A percentile compares a stretch with the other conserved stretches of the same genome.
Evolutionary conservation across 2,888 invertebrate genomes (phyloP).

Genomic region (Anthophora plumipes): DNA sequence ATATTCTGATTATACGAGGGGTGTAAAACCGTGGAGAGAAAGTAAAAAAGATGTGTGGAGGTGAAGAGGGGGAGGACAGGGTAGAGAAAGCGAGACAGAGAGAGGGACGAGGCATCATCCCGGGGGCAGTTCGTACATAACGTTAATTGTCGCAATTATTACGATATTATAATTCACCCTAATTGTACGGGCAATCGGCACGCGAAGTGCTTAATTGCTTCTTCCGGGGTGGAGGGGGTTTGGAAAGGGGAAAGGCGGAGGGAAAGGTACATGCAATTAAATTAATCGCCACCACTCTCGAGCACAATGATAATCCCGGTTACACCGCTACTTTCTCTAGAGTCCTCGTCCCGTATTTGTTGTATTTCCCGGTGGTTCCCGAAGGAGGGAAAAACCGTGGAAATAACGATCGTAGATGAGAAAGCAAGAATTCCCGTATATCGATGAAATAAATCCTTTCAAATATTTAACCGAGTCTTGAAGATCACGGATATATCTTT

Average conservation of each 20-base stretch:
- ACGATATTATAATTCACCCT: conserved; percentile 78
- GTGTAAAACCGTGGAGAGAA: conserved; percentile 17
- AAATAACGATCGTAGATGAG: conserved; percentile 6
- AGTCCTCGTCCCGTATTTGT: conserved; percentile 64
- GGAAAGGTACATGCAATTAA: conserved; percentile 69
- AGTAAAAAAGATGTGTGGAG: conserved; percentile 1
- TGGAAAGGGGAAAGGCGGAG: conserved; percentile 22
- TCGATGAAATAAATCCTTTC: neutral
- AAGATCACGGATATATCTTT: too few relatives aligned
- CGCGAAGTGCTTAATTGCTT: conserved; percentile 78
- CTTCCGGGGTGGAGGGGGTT: conserved; percentile 54
- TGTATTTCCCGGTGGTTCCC: conserved; percentile 56
- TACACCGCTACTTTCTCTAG: conserved; percentile 62
- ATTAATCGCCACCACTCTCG: conserved; percentile 69
- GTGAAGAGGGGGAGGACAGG: conserved; percentile 1
- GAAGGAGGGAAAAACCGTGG: conserved; percentile 23
- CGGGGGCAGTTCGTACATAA: conserved; percentile 70
- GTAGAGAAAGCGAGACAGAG: conserved; percentile 33
- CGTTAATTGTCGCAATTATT: conserved; percentile 79
- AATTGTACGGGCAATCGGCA: conserved; percentile 79
- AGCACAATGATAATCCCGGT: conserved; percentile 67
- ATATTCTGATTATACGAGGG: conserved; percentile 33
- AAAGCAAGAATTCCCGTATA: neutral
- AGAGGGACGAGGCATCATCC: conserved; percentile 44
- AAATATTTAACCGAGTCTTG: neutral